Percentiles rank a stretch among this genome's conserved stretches.
Evolutionary conservation across 2,113 vertebrate genomes (phyloP).

Genomic region (Saccopteryx bilineata): DNA sequence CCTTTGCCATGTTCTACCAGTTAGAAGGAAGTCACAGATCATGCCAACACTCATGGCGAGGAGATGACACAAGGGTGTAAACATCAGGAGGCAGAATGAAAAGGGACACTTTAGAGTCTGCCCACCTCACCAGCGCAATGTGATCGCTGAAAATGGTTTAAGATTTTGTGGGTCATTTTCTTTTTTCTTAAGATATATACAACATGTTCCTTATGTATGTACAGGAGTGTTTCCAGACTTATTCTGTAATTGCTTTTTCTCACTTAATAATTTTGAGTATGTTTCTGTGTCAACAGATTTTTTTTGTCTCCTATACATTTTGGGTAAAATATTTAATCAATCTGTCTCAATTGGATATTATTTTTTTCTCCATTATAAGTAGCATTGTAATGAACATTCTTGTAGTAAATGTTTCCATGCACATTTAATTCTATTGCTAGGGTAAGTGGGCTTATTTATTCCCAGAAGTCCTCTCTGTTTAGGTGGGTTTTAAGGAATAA

Average conservation of each 20-base stretch:
- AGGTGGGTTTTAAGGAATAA: background rate
- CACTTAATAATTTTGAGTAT: background rate
- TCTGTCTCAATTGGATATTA: background rate
- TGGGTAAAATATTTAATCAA: background rate
- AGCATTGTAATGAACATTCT: background rate
- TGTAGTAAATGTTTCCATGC: background rate
- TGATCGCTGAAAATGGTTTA: background rate
- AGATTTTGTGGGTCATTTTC: background rate
- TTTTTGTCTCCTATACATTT: background rate
- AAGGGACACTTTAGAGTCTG: background rate
- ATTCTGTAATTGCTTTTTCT: slow-evolving; percentile 1
- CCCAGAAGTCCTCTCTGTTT: background rate
- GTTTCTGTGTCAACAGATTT: background rate
- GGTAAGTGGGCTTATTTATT: background rate
- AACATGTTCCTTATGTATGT: background rate
- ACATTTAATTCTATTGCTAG: background rate
- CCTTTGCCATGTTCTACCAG: background rate
- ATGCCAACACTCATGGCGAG: background rate
- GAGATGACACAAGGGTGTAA: background rate
- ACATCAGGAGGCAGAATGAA: background rate
- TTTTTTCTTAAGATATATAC: background rate
- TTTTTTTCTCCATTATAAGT: background rate
- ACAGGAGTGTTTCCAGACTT: background rate
- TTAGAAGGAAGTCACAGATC: background rate
- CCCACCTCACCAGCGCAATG: background rate